Evolutionary conservation across 2,797 vertebrate species (phyloP), one percentile per base, ranked within the genome.

Genomic region (Anguilla marmorata): DNA sequence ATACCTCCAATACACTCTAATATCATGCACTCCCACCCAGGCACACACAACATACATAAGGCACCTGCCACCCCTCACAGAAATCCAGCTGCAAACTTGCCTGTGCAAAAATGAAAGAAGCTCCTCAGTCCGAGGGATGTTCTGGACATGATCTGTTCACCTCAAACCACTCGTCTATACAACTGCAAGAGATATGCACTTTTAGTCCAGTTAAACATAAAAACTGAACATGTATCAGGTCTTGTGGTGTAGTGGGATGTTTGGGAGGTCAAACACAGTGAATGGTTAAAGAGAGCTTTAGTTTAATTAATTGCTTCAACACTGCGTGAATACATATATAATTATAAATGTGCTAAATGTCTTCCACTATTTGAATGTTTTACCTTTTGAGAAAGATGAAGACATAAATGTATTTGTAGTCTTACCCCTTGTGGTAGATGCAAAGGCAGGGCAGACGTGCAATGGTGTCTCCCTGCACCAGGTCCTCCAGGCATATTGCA

Each of bases 101-200:
- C 87, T 88, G 87, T 85, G 63, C 83, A 88, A 58, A 88, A 60
- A 37, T 24, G 11, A 19, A 48, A 12, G 30, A 85, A 30, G 45
- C 16, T 84, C 91, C 91, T 96, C 97, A 99, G 93, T 99, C 97
- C 7, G 96, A 94, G 12, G 98, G 98, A 94, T 99, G 98, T 93
- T 99, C 98, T 88, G 98, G 98, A 93, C 98, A 99, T 21, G 98
- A 99, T 94, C 98, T 96, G 92, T 98, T 99, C 93, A 99, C 97
- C 95, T 97, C 96, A 94, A 99, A 99, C 98, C 98, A 99, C 91
- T 98, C 97, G 86, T 99, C 98, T 97, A 99, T 99, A 94, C 98
- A 99, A 92, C 98, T 99, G 93, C 85, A 91, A 90, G 27, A 84
- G 0, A 30, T 24, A 83, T 27, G 45, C 60, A 63, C 60, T 63